These are phyloP conservation scores for Drosophila bifasciata DNA, from an alignment of 1,140 invertebrate genomes.

Conservation along the genomic window DNA sequence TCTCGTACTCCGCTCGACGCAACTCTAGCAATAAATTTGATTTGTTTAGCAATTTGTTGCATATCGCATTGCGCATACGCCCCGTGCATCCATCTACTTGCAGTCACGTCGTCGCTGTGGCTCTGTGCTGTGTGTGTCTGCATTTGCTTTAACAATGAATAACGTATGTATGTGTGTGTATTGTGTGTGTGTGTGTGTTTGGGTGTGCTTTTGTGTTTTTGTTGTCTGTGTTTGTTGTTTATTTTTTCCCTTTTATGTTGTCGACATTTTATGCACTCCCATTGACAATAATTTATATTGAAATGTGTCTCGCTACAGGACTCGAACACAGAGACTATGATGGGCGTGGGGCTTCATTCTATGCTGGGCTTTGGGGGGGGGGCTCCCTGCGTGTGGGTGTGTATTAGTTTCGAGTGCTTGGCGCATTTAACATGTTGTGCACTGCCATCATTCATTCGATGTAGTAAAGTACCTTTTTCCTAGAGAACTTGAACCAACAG, in stretches of 20 bases:
- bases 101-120: conserved; percentile 51
- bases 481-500: too few species aligned
- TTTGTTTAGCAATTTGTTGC: conserved; percentile 83
- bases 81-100: conserved; percentile 71
- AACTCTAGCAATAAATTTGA: conserved; percentile 76
- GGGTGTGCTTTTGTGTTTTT: conserved; percentile 20
- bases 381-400: conserved; percentile 5
- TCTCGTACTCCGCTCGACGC: conserved; percentile 51
- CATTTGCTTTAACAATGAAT: conserved; percentile 74
- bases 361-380: conserved; percentile 29
- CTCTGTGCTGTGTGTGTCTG: conserved; percentile 18
- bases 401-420: conserved; percentile 24
- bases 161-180: conserved; percentile 52
- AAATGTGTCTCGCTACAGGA: conserved; percentile 52
- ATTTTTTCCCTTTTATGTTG: conserved; percentile 42
- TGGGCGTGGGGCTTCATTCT: too few species aligned
- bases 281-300: conserved; percentile 78
- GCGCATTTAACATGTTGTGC: conserved; percentile 30
- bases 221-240: conserved; percentile 20
- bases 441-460: conserved; percentile 14
- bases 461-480: conserved; percentile 14
- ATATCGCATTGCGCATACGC: conserved; percentile 81
- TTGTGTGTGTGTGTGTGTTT: conserved; percentile 15
- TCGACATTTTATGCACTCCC: conserved; percentile 69
- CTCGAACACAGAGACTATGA: conserved; percentile 16